Evolutionary conservation across 1,140 invertebrate genomes (phyloP), one percentile per base, ranked within the genome.

Genomic region (Apocrypta bakeri): DNA sequence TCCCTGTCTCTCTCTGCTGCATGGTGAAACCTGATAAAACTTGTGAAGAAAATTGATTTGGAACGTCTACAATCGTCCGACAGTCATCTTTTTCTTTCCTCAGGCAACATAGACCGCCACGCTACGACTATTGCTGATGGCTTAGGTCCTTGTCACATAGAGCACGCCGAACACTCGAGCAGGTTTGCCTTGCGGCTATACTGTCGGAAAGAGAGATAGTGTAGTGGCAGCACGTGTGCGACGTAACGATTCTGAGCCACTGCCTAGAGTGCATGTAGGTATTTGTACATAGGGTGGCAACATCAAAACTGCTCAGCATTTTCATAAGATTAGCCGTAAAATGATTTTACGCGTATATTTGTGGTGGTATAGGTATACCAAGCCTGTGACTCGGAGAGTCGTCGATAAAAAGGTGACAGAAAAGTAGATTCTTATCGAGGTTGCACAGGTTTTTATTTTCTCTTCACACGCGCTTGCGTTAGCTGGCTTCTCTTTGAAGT

Each of bases 261-360:
- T 71, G 33, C 33, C 33, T 37, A 37, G 33, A 37, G 33, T 37
- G 33, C 33, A 9, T 37, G 33, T 9, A 9, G 3, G 68, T 71
- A 31, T 33, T 8, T 9, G 29, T 2, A n/a, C n/a, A n/a, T n/a
- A 17, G 37, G 21, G 25, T 40, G 33, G 56, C 24, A n/a, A 24
- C 27, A 29, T 2, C 14, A n/a, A 14, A 78, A 78, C 61, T 78
- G 63, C 33, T 33, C 4, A 64, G 33, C 14, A 29, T 66, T 33
- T 37, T 40, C 31, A 78, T 66, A 63, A 68, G 75, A 63, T 78
- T 63, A 37, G 75, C 61, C 75, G 48, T 40, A 74, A n/a, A 27
- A 27, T 27, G 64, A 27, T 66, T 66, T 29, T 0, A 56, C n/a
- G 21, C n/a, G 48, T 56, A 17, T 56, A 7, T n/a, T 2, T 56